Conservation (phyloP, 2,797 vertebrate genomes). For the Characodon lateralis region DNA sequence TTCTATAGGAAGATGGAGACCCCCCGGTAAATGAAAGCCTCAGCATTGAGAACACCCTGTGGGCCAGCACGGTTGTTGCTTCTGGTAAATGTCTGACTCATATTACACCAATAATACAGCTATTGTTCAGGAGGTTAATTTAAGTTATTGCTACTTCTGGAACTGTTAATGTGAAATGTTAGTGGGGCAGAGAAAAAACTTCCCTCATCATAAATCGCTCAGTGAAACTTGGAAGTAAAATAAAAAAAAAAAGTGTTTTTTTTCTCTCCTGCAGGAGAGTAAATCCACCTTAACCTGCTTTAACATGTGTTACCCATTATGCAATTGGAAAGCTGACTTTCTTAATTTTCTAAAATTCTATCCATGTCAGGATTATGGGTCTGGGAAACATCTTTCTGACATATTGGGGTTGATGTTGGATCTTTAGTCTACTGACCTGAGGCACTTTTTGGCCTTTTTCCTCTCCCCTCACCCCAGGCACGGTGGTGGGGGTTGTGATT, state of each 20-base stretch:
- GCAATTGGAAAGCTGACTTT: constrained; percentile 51
- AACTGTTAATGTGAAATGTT: constrained; percentile 24
- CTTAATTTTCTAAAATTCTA: constrained; percentile 53
- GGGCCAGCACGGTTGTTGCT: constrained; percentile 98
- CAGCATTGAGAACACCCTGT: constrained; percentile 96
- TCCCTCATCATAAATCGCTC: constrained; percentile 21
- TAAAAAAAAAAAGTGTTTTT: constrained; percentile 11
- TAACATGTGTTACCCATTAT: constrained; percentile 57
- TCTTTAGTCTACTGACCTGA: constrained; percentile 43
- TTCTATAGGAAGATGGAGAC: constrained; percentile 92
- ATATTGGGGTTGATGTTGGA: constrained; percentile 52
- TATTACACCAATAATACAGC: constrained; percentile 5
- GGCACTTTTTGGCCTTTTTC: constrained; percentile 16
- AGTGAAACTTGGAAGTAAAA: constrained; percentile 4
- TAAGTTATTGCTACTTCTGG: background rate
- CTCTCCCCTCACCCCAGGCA: constrained; percentile 79
- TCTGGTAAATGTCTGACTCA: constrained; percentile 84
- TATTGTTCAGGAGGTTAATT: constrained; percentile 23
- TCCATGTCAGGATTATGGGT: constrained; percentile 52
- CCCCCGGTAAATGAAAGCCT: constrained; percentile 95
- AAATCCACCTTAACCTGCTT: constrained; percentile 23
- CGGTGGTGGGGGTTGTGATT: constrained; percentile 94
- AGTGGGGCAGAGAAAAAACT: constrained; percentile 1
- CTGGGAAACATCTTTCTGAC: constrained; percentile 61
- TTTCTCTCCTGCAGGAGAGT: constrained; percentile 13